Evolutionary conservation across 2,888 invertebrate species (phyloP), one percentile per base, ranked within the genome.

Genomic region (Drosophila limbata): DNA sequence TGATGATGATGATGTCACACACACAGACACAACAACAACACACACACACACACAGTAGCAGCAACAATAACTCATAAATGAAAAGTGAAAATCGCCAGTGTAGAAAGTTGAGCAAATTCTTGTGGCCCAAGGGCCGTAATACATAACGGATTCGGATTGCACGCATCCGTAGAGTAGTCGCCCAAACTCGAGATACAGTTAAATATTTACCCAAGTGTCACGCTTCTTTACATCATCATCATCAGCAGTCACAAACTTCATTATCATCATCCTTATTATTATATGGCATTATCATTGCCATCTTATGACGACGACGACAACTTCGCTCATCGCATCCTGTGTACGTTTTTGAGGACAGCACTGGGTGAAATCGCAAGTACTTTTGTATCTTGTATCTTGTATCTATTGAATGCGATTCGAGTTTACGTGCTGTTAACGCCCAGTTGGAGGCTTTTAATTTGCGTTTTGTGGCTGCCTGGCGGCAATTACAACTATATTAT

Each of bases 81-180:
- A 89, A 85, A 85, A 85, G 85, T 85, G 85, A 85, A 85, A 85
- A 89, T 85, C 85, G 80, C 69, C 50, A 59, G 65, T n/a, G 89
- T 89, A 85, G 85, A 85, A 85, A 85, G 85, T 85, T 85, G 83
- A 84, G 84, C 89, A 88, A 88, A 84, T 84, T 84, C 84, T 88
- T 88, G 69, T 70, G 73, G 81, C 84, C 81, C 86, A 65, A 48
- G 52, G 79, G 74, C 59, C 64, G 52, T 25, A 28, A 48, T 44
- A 69, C 63, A 79, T 79, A 79, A 77, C 77, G 76, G 77, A 76
- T 75, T 75, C 77, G 76, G 77, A 76, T 75, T 75, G 76, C 63
- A 57, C 9, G 64, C 72, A 73, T 63, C 64, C 59, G 77, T 33
- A 50, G 53, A 59, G 63, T 50, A 6, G 63, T 47, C 64, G 57